phyloP scores from a whole-genome alignment of 2,888 invertebrate species.

The Allophyes oxyacanthae region DNA sequence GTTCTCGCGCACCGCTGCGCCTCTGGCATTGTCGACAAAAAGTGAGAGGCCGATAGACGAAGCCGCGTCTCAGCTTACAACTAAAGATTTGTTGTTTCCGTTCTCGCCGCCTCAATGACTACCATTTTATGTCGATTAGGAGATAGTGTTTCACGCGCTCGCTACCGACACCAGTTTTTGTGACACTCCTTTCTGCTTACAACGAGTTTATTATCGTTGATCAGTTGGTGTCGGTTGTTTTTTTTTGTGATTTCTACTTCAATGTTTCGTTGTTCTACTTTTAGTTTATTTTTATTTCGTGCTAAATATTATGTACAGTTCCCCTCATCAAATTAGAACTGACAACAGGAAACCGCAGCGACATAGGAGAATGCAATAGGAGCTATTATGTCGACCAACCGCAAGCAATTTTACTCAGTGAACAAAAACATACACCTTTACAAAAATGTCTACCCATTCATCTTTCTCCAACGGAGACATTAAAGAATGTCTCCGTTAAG shows the following conservation, averaged over 20 bases:
- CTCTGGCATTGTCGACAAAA: slow-evolving; percentile 74
- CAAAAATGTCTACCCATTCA: slow-evolving; percentile 87
- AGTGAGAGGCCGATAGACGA: slow-evolving; percentile 78
- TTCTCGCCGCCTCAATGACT: slow-evolving; percentile 87
- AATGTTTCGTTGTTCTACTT: slow-evolving; percentile 66
- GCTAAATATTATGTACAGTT: slow-evolving; percentile 53
- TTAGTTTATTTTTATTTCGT: slow-evolving; percentile 59
- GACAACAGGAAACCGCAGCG: slow-evolving; percentile 81
- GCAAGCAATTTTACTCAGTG: slow-evolving; percentile 81
- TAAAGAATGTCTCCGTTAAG: slow-evolving; percentile 87
- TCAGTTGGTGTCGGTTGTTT: slow-evolving; percentile 73
- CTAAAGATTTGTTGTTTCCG: slow-evolving; percentile 87
- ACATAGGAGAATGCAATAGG: slow-evolving; percentile 77
- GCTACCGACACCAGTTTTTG: slow-evolving; percentile 88
- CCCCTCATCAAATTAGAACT: slow-evolving; percentile 67
- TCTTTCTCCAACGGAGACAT: slow-evolving; percentile 86
- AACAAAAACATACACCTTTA: slow-evolving; percentile 86
- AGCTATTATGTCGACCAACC: slow-evolving; percentile 83
- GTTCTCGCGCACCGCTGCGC: slow-evolving; percentile 61
- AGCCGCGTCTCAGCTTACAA: slow-evolving; percentile 79
- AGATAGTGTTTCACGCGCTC: slow-evolving; percentile 88
- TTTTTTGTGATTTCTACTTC: slow-evolving; percentile 67
- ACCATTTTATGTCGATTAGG: slow-evolving; percentile 88
- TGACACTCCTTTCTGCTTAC: slow-evolving; percentile 83
- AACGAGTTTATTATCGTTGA: slow-evolving; percentile 84